phyloP scores from a whole-genome alignment of 2,888 invertebrate genomes.

The Drosophila recens region DNA sequence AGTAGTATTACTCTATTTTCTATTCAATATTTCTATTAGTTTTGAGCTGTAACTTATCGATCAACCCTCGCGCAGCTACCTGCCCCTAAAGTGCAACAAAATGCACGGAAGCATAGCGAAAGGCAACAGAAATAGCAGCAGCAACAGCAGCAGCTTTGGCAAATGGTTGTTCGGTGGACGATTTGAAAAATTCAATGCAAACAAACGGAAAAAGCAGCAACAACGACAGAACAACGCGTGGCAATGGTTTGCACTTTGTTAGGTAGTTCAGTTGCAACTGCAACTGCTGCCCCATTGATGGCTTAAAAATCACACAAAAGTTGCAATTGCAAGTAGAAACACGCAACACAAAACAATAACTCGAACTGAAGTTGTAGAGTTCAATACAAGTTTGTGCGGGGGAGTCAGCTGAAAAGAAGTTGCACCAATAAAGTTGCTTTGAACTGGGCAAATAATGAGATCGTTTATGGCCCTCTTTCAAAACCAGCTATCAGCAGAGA shows the following conservation, averaged over 20 bases:
- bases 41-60: constrained; percentile 4
- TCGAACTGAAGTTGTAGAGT: constrained; percentile 28
- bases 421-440: constrained; percentile 10
- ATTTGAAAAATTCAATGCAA: constrained; percentile 74
- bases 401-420: constrained; percentile 11
- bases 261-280: constrained; percentile 20
- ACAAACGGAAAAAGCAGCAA: constrained; percentile 47
- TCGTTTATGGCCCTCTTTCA: constrained; percentile 4
- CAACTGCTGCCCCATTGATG: constrained; percentile 36
- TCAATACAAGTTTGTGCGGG: constrained; percentile 27
- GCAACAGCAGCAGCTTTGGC: constrained; percentile 61
- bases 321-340: constrained; percentile 38
- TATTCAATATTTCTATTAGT: neutral
- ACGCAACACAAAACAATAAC: constrained; percentile 53
- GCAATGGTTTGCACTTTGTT: constrained; percentile 48
- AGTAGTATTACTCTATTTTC: no score
- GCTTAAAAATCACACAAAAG: constrained; percentile 68
- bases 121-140: constrained; percentile 29
- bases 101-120: constrained; percentile 62
- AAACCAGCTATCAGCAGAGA: neutral
- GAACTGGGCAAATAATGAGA: constrained; percentile 39
- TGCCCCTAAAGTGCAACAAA: constrained; percentile 66
- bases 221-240: constrained; percentile 25
- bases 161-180: constrained; percentile 66
- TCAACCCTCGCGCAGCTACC: constrained; percentile 45